A percentile compares a stretch with the other conserved stretches of the same genome.
Conservation (phyloP, 2,888 invertebrate species). For the Meghimatium bilineatum region DNA sequence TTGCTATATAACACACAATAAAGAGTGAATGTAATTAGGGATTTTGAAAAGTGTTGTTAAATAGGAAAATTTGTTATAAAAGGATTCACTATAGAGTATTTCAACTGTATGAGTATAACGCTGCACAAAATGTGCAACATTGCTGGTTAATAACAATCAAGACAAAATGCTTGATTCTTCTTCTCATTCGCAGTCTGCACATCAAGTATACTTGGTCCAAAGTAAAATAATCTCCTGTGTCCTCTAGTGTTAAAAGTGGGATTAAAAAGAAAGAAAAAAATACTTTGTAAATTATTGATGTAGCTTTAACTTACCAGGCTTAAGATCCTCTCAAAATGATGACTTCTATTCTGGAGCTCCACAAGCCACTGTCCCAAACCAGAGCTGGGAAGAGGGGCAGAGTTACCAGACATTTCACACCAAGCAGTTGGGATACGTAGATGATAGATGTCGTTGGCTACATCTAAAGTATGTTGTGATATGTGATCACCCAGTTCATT, state of each 20-base stretch:
- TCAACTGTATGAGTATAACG: no score
- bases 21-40: no score
- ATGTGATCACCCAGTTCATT: constrained; percentile 71
- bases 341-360: constrained; percentile 72
- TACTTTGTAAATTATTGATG: background rate
- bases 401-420: constrained; percentile 72
- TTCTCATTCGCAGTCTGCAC: no score
- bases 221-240: no score
- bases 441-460: constrained; percentile 74
- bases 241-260: background rate
- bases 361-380: constrained; percentile 72
- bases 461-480: constrained; percentile 68
- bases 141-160: no score
- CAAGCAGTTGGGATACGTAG: constrained; percentile 74
- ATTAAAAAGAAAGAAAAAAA: background rate
- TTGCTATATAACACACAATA: no score
- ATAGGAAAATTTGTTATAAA: no score
- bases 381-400: constrained; percentile 73
- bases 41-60: no score
- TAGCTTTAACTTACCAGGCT: constrained; percentile 53
- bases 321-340: constrained; percentile 75
- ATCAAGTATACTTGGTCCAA: no score
- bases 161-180: no score
- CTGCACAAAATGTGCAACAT: no score
- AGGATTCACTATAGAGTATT: no score